Conservation (phyloP, 2,888 invertebrate species). For the Encarsia formosa region DNA sequence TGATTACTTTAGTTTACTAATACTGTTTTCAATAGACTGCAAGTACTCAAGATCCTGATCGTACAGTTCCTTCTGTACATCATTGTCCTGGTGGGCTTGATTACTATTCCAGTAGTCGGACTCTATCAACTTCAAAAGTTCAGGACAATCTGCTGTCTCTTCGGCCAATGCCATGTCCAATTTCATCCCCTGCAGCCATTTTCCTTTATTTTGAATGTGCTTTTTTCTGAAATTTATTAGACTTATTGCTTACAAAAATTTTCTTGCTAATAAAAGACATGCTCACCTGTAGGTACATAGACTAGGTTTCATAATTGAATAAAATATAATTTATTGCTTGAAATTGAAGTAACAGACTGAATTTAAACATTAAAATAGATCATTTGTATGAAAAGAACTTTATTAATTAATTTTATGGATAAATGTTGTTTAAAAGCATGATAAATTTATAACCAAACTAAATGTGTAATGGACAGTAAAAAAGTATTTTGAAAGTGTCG, state of each 20-base stretch:
- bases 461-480: not conserved
- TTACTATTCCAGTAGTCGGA: slow-evolving; percentile 28
- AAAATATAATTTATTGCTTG: no score
- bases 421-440: no score
- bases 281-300: no score
- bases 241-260: no score
- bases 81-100: slow-evolving; percentile 29
- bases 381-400: no score
- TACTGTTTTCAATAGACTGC: slow-evolving; percentile 33
- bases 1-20: slow-evolving; percentile 39
- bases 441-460: slow-evolving; percentile 3
- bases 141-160: slow-evolving; percentile 38
- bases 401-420: no score
- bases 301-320: no score
- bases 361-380: slow-evolving; percentile 12
- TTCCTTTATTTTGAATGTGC: slow-evolving; percentile 34
- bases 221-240: slow-evolving; percentile 39
- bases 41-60: slow-evolving; percentile 37
- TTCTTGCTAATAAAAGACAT: no score
- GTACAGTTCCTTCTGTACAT: slow-evolving; percentile 34
- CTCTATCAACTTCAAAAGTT: slow-evolving; percentile 35
- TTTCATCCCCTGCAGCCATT: slow-evolving; percentile 39
- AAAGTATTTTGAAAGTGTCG: no score
- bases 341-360: not conserved
- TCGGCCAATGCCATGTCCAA: slow-evolving; percentile 38